A percentile compares a stretch with the other conserved stretches of the same genome.
Conservation (phyloP, 2,113 vertebrate species). For the Thomomys bottae region DNA sequence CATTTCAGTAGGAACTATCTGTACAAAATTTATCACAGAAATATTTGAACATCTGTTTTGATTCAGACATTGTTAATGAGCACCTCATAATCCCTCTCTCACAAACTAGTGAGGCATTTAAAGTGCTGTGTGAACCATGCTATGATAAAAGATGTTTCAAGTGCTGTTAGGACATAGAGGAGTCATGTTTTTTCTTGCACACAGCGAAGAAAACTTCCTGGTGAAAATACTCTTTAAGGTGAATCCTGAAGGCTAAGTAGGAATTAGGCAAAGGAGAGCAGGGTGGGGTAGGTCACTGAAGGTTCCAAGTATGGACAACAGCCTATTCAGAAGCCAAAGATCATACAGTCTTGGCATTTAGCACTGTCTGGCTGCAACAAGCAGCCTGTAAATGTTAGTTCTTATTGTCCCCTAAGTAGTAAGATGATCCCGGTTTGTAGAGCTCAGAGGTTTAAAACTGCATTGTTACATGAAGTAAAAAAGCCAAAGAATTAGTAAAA, state of each 20-base stretch:
- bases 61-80: neutral
- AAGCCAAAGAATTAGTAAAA: neutral
- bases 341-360: neutral
- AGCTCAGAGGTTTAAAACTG: neutral
- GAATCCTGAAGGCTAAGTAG: neutral
- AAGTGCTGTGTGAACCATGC: neutral
- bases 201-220: conserved; percentile 20
- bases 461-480: neutral
- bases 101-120: neutral
- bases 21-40: neutral
- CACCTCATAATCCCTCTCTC: neutral
- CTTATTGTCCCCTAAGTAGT: neutral
- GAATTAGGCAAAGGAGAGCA: neutral
- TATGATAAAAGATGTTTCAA: neutral
- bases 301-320: neutral
- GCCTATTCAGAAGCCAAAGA: neutral
- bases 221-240: conserved; percentile 31
- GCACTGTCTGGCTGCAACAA: neutral
- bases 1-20: neutral
- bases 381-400: neutral
- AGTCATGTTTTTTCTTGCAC: neutral
- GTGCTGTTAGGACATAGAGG: neutral
- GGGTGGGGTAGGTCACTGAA: neutral
- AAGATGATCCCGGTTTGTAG: neutral
- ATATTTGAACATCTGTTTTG: neutral